Base-by-base conservation (phyloP, 2,888 invertebrate species). In the Chrysolina haemoptera region DNA sequence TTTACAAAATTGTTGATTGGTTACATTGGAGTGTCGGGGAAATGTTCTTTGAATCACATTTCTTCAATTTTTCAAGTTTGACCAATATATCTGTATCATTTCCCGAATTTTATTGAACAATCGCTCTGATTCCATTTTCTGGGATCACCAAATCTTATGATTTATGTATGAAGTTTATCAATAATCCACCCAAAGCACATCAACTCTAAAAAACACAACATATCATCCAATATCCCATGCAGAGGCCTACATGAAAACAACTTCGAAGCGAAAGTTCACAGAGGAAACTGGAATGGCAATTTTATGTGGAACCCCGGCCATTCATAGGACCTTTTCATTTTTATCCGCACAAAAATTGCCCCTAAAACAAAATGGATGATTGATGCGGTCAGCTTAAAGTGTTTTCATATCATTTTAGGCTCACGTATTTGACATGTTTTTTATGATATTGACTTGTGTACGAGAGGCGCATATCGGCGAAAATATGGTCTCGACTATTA, bases 371-470 rank as follows among this genome's bases (percentile, higher is more conserved):
- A 59, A 59, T 59, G 59, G 59, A 59, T 59, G 59, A 59, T 59
- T 59, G 59, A 59, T 59, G 59, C n/a, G 59, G 59, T 59, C 59
- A 59, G 59, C 59, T 59, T 59, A 6, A 59, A 59, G 59, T 59
- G 59, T 59, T 59, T 59, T 59, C 35, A 59, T 59, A 59, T 35
- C 59, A 59, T 59, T 59, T 59, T 27, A 59, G 35, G 27, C 59
- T 59, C 59, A 22, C 35, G n/a, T 16, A 35, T 27, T 59, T 35
- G 59, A 59, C 59, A 59, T 59, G 59, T 59, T 59, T 59, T 59
- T 59, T 59, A 59, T n/a, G 59, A 59, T 59, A 59, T 59, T 35
- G 59, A 35, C 59, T 59, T 59, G 59, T 59, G 35, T 35, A 27
- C 35, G 59, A 27, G 27, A 35, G 14, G 0, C 12, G n/a, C 35